These are phyloP conservation scores for Pseudochirops cupreus DNA, from an alignment of 2,797 vertebrate species.

Conservation along the genomic window DNA sequence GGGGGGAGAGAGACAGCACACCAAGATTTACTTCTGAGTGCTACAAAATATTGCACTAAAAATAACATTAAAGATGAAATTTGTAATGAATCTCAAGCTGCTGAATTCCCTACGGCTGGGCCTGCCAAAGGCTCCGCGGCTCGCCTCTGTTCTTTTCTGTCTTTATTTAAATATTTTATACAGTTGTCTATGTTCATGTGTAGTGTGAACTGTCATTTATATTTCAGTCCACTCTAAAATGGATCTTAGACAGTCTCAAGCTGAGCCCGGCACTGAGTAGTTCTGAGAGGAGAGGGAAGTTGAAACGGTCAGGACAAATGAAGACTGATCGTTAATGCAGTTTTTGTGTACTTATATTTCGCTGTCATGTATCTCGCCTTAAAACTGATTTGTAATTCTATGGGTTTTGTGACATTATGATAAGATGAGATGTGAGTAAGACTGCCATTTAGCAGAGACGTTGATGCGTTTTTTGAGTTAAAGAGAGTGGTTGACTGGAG, in stretches of 20 bases:
- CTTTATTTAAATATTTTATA: constrained; percentile 97
- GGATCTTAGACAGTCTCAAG: constrained; percentile 86
- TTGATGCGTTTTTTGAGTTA: constrained; percentile 82
- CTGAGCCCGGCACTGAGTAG: constrained; percentile 80
- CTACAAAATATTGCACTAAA: constrained; percentile 90
- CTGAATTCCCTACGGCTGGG: constrained; percentile 88
- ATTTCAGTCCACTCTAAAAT: constrained; percentile 90
- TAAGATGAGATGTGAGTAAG: constrained; percentile 84
- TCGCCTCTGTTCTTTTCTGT: constrained; percentile 89
- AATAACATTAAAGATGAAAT: constrained; percentile 90
- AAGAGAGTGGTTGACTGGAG: constrained; percentile 74
- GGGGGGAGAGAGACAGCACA: constrained; percentile 78
- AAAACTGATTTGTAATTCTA: constrained; percentile 90
- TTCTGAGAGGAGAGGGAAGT: constrained; percentile 83
- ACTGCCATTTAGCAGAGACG: constrained; percentile 88
- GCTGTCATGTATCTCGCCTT: constrained; percentile 91
- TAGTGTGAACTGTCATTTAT: constrained; percentile 93
- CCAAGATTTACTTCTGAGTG: constrained; percentile 88
- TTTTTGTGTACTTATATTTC: constrained; percentile 93
- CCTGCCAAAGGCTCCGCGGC: constrained; percentile 88
- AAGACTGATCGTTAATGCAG: constrained; percentile 96
- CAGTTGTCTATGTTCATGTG: constrained; percentile 92
- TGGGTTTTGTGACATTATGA: constrained; percentile 87
- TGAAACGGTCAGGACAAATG: constrained; percentile 90
- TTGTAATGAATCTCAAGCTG: constrained; percentile 89